Base-by-base conservation (phyloP, 2,797 vertebrate species). In the Muraenolepis orangiensis region DNA sequence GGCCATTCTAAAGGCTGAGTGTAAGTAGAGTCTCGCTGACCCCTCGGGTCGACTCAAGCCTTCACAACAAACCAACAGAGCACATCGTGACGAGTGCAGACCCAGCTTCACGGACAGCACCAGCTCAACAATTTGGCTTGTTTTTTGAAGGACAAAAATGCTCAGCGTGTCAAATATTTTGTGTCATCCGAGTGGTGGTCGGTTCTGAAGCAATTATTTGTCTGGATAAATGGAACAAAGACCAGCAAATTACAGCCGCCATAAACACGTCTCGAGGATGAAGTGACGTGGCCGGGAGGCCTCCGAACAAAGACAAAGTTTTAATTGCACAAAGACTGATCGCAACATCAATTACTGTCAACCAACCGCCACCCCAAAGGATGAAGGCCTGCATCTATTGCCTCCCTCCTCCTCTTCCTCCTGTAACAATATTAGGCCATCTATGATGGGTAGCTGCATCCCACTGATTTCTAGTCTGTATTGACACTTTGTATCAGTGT, bases 321-420 rank as follows among this genome's bases (percentile, higher is more conserved):
- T 76, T 78, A 82, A 84, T 75, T 84, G 77, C 14, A 12, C 76
- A 68, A 79, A 81, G 57, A 64, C 57, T 16, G 87, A 87, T 71
- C 70, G 73, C 80, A 87, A 84, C 84, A 83, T 82, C 80, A 86
- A 89, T 90, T 89, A 89, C 81, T 78, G 83, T 84, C 84, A 82
- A 79, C 29, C 77, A 73, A 57, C 36, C 30, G 67, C 71, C n/a
- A n/a, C n/a, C n/a, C 73, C 31, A 71, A 46, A 72, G 80, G 61
- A 87, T 76, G 80, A 84, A 83, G 57, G 38, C 78, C 57, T 61
- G 72, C 68, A 82, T 80, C 79, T 78, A 80, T 82, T 82, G 71
- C 74, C 73, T 51, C 42, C 70, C 12, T 57, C 80, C 14, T 84
- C 79, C 80, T 76, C 80, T 32, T 30, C 77, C 38, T 69, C 66